Evolutionary conservation across 2,797 vertebrate species (phyloP).

Genomic region (Triplophysa yarkandensis): DNA sequence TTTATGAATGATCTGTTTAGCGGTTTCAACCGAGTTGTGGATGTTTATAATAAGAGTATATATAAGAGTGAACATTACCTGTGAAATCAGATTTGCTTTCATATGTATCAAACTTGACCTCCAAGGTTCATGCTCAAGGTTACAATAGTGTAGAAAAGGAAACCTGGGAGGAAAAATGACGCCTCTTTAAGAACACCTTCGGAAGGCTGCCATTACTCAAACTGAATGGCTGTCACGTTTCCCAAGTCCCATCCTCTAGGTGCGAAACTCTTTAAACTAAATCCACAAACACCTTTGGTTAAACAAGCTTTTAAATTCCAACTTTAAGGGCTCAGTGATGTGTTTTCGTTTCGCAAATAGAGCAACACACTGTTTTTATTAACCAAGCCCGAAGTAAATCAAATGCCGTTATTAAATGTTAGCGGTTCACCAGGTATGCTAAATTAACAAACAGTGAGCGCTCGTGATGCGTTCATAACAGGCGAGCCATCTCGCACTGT

Average conservation of each 20-base stretch:
- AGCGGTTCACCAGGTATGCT: conserved; percentile 66
- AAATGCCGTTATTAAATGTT: conserved; percentile 57
- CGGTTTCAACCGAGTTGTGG: too few species aligned
- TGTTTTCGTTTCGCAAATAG: conserved; percentile 58
- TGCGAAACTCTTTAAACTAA: conserved; percentile 45
- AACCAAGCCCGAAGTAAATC: conserved; percentile 59
- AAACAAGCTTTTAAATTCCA: conserved; percentile 60
- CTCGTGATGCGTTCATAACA: conserved; percentile 57
- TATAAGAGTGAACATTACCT: too few species aligned
- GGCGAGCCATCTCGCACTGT: conserved; percentile 17
- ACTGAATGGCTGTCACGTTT: conserved; percentile 33
- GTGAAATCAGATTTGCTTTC: neutral
- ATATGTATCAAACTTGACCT: neutral
- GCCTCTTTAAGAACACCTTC: conserved; percentile 42
- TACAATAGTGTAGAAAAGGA: neutral
- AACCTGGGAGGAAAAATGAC: conserved; percentile 25
- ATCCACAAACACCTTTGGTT: conserved; percentile 55
- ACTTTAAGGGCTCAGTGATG: conserved; percentile 59
- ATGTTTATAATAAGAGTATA: too few species aligned
- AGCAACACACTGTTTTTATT: conserved; percentile 59
- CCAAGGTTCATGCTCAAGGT: conserved; percentile 8
- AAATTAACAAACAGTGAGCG: conserved; percentile 68
- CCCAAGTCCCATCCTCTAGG: neutral
- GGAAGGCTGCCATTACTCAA: conserved; percentile 39
- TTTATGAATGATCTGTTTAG: too few species aligned